These are phyloP conservation scores for Brachyrhaphis roseni DNA, from an alignment of 2,797 vertebrate genomes.

Conservation along the genomic window DNA sequence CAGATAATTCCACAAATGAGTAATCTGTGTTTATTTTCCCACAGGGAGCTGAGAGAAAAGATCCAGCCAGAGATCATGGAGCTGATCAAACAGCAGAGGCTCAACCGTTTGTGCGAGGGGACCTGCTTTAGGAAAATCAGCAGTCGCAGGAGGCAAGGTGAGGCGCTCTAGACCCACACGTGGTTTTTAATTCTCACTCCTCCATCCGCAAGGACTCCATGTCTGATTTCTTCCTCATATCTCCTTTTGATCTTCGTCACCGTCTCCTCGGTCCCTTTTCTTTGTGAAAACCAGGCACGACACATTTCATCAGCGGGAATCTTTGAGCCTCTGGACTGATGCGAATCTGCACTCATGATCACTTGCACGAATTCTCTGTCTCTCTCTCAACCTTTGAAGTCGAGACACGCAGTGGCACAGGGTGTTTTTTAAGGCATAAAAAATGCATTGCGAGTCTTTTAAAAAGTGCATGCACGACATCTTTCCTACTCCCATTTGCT, in stretches of 20 bases:
- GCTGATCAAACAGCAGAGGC: slow-evolving; percentile 97
- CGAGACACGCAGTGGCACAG: slow-evolving; percentile 10
- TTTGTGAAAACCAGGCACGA: slow-evolving; percentile 24
- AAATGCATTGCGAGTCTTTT: slow-evolving; percentile 3
- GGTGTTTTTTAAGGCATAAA: slow-evolving; percentile 13
- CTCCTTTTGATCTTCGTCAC: slow-evolving; percentile 23
- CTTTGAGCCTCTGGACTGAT: slow-evolving; percentile 35
- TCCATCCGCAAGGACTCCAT: slow-evolving; percentile 8
- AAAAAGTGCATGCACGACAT: not conserved
- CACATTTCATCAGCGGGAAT: slow-evolving; percentile 26
- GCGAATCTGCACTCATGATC: slow-evolving; percentile 17
- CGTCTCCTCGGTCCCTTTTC: slow-evolving; percentile 32
- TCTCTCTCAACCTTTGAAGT: slow-evolving; percentile 27
- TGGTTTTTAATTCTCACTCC: not conserved
- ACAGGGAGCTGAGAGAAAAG: slow-evolving; percentile 98
- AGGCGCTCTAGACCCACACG: not conserved
- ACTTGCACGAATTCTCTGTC: slow-evolving; percentile 22
- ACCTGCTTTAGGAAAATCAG: slow-evolving; percentile 99
- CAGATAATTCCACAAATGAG: not conserved
- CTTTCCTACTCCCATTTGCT: not conserved
- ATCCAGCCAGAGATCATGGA: slow-evolving; percentile 99
- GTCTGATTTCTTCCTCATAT: slow-evolving; percentile 11
- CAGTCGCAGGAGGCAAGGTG: slow-evolving; percentile 96
- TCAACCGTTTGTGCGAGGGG: slow-evolving; percentile 97
- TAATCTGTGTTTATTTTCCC: slow-evolving; percentile 16